Conservation (phyloP, 2,113 vertebrate genomes). For the Paramisgurnus dabryanus region DNA sequence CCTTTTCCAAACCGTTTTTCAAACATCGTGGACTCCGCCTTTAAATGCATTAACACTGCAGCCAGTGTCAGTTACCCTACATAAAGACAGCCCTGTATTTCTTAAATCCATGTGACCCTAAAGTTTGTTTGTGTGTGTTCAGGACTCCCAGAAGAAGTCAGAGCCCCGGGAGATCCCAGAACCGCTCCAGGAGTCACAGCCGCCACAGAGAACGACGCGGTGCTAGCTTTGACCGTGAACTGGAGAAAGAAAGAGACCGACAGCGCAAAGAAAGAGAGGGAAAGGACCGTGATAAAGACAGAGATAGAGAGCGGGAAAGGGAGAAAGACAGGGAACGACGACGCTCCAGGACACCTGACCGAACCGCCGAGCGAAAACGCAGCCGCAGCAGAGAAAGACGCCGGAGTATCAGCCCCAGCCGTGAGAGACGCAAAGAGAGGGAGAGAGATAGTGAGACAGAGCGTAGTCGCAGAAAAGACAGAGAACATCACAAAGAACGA, state of each 20-base stretch:
- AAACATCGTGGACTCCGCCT: too few species aligned
- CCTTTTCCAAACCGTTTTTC: too few species aligned
- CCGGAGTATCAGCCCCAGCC: constrained; percentile 68
- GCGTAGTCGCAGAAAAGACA: constrained; percentile 83
- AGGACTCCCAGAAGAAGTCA: constrained; percentile 89
- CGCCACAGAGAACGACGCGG: constrained; percentile 88
- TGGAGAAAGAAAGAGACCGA: constrained; percentile 93
- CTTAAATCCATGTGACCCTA: not conserved
- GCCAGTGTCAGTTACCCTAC: too few species aligned
- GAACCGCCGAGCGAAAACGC: constrained; percentile 72
- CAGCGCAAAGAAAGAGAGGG: constrained; percentile 90
- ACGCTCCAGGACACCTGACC: constrained; percentile 80
- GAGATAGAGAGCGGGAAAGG: constrained; percentile 68
- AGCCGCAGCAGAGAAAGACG: constrained; percentile 82
- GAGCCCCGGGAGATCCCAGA: constrained; percentile 88
- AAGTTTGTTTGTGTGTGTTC: not conserved
- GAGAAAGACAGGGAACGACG: constrained; percentile 52
- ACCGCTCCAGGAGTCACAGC: constrained; percentile 93
- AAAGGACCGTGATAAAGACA: constrained; percentile 74
- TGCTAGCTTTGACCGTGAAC: constrained; percentile 91
- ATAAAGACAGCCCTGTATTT: not conserved
- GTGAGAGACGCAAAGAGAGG: constrained; percentile 61
- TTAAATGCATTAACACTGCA: too few species aligned
- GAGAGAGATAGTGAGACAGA: constrained; percentile 86
- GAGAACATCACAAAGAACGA: constrained; percentile 90